A percentile compares a stretch with the other conserved stretches of the same genome.
These are phyloP conservation scores for Eristalis arbustorum DNA, from an alignment of 2,888 invertebrate species.

Conservation along the genomic window DNA sequence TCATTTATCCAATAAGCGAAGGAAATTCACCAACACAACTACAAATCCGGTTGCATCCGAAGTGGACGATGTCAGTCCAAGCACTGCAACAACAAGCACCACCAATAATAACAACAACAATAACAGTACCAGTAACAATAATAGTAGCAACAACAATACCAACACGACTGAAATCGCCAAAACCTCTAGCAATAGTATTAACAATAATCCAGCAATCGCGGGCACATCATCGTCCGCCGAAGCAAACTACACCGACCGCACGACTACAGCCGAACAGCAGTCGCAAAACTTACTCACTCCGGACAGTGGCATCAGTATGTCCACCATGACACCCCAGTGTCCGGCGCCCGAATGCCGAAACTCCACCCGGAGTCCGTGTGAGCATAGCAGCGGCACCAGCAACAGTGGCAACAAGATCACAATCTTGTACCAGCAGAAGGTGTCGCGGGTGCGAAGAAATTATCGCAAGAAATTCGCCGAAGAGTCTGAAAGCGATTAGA, in stretches of 20 bases:
- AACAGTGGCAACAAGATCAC: conserved; percentile 69
- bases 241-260: conserved; percentile 50
- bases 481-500: conserved; percentile 84
- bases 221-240: conserved; percentile 51
- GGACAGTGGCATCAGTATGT: conserved; percentile 75
- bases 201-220: conserved; percentile 46
- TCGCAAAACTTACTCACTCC: conserved; percentile 72
- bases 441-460: conserved; percentile 84
- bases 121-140: background rate
- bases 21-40: conserved; percentile 57
- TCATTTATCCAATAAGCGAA: conserved; percentile 52
- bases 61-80: conserved; percentile 51
- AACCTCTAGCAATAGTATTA: conserved; percentile 61
- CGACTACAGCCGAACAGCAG: conserved; percentile 54
- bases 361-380: conserved; percentile 41
- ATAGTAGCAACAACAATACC: conserved; percentile 27
- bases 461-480: conserved; percentile 83
- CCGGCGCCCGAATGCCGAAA: conserved; percentile 58
- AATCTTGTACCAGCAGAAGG: conserved; percentile 80
- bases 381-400: conserved; percentile 55
- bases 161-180: conserved; percentile 57
- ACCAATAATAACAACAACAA: conserved; percentile 70
- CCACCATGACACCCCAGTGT: conserved; percentile 70
- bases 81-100: conserved; percentile 22
- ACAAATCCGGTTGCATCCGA: conserved; percentile 58